Evolutionary conservation across 2,113 vertebrate species (phyloP).

Genomic region (Catharus minimus): DNA sequence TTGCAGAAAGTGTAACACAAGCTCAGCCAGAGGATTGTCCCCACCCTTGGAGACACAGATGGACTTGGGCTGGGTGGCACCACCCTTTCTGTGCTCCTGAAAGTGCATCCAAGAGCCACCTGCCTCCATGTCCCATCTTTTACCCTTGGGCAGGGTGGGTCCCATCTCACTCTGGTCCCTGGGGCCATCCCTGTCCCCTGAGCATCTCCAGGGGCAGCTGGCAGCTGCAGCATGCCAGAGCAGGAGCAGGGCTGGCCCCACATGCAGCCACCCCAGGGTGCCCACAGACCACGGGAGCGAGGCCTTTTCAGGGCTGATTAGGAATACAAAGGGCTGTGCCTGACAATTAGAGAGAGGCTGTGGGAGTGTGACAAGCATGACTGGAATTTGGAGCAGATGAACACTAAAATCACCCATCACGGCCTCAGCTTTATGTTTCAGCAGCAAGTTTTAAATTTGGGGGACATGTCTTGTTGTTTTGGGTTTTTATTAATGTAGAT

Average conservation of each 20-base stretch:
- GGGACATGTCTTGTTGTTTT: not conserved
- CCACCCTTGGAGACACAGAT: not conserved
- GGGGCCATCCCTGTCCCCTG: not conserved
- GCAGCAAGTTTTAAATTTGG: not conserved
- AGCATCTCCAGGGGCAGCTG: not conserved
- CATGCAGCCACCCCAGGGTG: not conserved
- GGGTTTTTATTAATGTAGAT: not conserved
- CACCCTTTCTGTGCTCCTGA: not conserved
- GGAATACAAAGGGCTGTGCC: slow-evolving; percentile 12
- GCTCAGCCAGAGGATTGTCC: not conserved
- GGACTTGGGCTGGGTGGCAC: not conserved
- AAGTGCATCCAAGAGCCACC: not conserved
- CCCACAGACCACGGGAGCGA: not conserved
- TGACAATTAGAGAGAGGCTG: slow-evolving; percentile 20
- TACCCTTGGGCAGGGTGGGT: not conserved
- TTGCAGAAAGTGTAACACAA: not conserved
- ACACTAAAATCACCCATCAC: not conserved
- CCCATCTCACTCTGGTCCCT: not conserved
- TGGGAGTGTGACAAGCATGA: slow-evolving; percentile 24
- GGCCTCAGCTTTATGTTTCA: not conserved
- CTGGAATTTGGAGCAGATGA: slow-evolving; percentile 43
- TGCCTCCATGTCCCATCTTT: not conserved
- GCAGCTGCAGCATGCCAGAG: not conserved
- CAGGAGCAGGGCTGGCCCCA: not conserved
- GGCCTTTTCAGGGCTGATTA: slow-evolving; percentile 24